These are phyloP conservation scores for Micronycteris hirsuta DNA, from an alignment of 2,113 vertebrate species.

Conservation along the genomic window DNA sequence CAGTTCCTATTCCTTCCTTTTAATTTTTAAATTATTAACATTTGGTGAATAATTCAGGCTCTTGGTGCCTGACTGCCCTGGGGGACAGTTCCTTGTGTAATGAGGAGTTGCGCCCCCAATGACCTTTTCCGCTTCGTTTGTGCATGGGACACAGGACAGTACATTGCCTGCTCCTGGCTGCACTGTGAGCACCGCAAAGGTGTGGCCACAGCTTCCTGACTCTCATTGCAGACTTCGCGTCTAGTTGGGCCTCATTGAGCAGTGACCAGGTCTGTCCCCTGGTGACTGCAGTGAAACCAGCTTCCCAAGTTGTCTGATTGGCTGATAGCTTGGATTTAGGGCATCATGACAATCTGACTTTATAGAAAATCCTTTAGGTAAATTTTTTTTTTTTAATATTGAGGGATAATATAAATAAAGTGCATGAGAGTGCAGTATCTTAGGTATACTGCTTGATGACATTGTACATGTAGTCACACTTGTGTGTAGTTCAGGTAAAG, in stretches of 20 bases:
- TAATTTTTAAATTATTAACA: conserved; percentile 82
- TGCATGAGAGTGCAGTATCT: not conserved
- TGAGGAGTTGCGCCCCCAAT: not conserved
- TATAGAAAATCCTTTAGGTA: not conserved
- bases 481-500: not conserved
- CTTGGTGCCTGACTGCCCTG: conserved; percentile 73
- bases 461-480: not conserved
- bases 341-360: not conserved
- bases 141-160: rapidly evolving
- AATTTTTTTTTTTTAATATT: not conserved
- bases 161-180: not conserved
- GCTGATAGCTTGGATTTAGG: not conserved
- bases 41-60: conserved; percentile 83
- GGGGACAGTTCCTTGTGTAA: conserved; percentile 39
- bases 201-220: not conserved
- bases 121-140: not conserved
- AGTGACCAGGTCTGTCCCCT: not conserved
- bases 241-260: not conserved
- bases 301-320: not conserved
- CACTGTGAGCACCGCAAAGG: not conserved
- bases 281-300: not conserved
- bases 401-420: not conserved
- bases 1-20: not conserved
- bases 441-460: not conserved
- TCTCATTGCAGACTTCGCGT: not conserved